Percentiles rank a stretch among this genome's conserved stretches.
Evolutionary conservation across 2,888 invertebrate species (phyloP).

Genomic region (Protophormia terraenovae): DNA sequence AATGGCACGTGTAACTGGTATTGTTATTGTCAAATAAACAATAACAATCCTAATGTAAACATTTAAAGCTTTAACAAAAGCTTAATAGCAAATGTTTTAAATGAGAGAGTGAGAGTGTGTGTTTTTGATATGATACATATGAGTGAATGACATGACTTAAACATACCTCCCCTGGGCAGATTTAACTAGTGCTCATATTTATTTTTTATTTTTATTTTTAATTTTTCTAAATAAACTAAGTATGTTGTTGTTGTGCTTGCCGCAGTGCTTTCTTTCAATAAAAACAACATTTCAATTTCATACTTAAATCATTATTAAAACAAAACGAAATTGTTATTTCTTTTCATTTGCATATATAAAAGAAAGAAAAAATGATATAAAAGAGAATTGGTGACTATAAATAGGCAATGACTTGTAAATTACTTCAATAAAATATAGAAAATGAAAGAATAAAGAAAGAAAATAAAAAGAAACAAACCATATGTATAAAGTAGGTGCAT

Average conservation of each 20-base stretch:
- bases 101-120: neutral
- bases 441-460: conserved; percentile 45
- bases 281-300: neutral
- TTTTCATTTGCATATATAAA: neutral
- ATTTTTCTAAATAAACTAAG: conserved; percentile 8
- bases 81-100: neutral
- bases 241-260: conserved; percentile 16
- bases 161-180: neutral
- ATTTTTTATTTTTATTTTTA: neutral
- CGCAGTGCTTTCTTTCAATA: conserved; percentile 26
- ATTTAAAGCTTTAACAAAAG: conserved; percentile 46
- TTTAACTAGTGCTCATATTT: conserved; percentile 34
- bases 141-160: conserved; percentile 11
- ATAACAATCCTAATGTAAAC: neutral
- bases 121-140: neutral
- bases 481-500: conserved; percentile 84
- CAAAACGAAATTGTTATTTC: conserved; percentile 12
- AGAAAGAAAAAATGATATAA: conserved; percentile 12
- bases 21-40: conserved; percentile 15
- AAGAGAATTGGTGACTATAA: conserved; percentile 20
- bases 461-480: conserved; percentile 83
- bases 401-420: conserved; percentile 21
- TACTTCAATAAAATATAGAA: conserved; percentile 12
- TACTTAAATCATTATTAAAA: conserved; percentile 13
- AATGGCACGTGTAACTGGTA: conserved; percentile 19